phyloP scores from a whole-genome alignment of 2,113 vertebrate genomes.

The Mirounga angustirostris region DNA sequence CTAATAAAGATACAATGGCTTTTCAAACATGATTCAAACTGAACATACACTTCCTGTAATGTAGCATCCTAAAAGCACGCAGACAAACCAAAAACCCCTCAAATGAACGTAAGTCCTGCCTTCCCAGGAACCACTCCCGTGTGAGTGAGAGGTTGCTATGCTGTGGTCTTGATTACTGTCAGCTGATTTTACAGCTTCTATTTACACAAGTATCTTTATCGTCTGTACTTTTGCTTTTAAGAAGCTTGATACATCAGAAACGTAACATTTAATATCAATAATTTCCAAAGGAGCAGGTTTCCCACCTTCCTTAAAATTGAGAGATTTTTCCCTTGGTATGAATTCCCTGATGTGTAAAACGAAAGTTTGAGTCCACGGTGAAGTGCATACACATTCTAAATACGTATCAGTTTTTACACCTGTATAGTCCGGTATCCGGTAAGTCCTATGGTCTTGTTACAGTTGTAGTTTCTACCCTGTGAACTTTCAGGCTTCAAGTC shows the following conservation, averaged over 20 bases:
- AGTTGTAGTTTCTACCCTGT: not conserved
- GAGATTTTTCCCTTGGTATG: not conserved
- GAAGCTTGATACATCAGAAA: conserved; percentile 7
- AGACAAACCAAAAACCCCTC: not conserved
- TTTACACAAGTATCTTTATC: conserved; percentile 16
- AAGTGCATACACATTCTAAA: not conserved
- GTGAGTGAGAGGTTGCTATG: not conserved
- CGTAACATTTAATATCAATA: not conserved
- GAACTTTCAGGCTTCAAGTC: not conserved
- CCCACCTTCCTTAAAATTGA: not conserved
- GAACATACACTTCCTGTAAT: not conserved
- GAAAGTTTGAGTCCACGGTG: not conserved
- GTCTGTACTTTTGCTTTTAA: not conserved
- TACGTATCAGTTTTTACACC: not conserved
- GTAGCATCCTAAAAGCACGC: not conserved
- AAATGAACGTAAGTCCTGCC: not conserved
- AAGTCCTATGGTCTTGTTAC: not conserved
- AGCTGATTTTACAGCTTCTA: not conserved
- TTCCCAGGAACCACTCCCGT: not conserved
- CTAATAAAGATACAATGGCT: not conserved
- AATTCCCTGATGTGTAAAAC: conserved; percentile 59
- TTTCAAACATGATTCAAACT: conserved; percentile 7
- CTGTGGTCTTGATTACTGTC: not conserved
- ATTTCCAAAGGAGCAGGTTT: conserved; percentile 1
- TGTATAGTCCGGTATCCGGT: not conserved